Evolutionary conservation across 53 echinoderm and acorn worm genomes (phyloP), one percentile per base, ranked within the genome.

Genomic region (Apostichopus leukothele): DNA sequence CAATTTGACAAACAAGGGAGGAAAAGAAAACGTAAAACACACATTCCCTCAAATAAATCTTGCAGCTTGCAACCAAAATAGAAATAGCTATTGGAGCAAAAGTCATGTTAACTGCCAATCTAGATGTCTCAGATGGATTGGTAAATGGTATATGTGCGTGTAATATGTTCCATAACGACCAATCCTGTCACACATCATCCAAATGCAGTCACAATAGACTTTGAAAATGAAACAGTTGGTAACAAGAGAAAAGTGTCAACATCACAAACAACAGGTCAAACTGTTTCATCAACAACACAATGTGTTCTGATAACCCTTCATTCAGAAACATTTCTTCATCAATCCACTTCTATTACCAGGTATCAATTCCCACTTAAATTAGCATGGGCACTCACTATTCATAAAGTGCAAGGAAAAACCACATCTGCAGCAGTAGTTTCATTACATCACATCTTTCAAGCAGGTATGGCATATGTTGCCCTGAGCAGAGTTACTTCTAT

Each of bases 81-180:
- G 55, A n/a, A 6, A 54, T 59, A 54, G 83, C 83, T 21, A n/a
- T 83, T 7, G 60, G 83, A 52, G 86, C 90, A 25, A 84, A 76
- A 66, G 50, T 55, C 19, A 90, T 90, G 86, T 75, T 90, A 22
- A 90, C 61, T 6, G 67, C 67, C 19, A 89, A 89, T 67, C 63
- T 89, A 50, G 90, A 89, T 83, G 90, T 89, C 13, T 12, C 25
- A 53, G 90, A 89, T 89, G 90, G 90, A 7, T 52, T 89, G 73
- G 23, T 60, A 20, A 89, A 89, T 89, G 83, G 73, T 23, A 83
- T 89, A 22, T 61, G 67, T 79, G 90, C 23, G 83, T 67, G 83
- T 51, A 6, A 67, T 89, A 9, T 53, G 21, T 5, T 50, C 52
- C 11, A 78, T 89, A 23, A 20, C 67, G 7, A 12, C 57, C 6